phyloP scores from a whole-genome alignment of 2,888 invertebrate genomes.

The Caenorhabditis becei region DNA sequence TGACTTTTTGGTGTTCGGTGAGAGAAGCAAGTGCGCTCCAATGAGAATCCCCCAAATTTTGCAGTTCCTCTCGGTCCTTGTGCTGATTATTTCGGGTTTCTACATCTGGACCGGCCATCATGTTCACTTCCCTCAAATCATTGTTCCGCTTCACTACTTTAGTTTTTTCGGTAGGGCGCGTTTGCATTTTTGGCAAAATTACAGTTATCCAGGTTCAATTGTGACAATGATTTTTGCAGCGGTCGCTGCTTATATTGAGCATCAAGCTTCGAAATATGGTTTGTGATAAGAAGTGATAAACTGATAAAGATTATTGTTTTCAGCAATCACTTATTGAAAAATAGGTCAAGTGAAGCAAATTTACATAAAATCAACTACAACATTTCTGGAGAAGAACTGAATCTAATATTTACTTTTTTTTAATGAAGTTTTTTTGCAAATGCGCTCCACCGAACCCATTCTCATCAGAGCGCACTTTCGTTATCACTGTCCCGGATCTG shows the following conservation, averaged over 20 bases:
- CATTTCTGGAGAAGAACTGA: no score
- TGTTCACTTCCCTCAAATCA: background rate
- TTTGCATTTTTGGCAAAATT: background rate
- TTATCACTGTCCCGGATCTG: conserved; percentile 21
- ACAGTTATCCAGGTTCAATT: background rate
- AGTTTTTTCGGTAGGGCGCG: background rate
- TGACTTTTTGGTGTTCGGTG: background rate
- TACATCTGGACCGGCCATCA: conserved; percentile 5
- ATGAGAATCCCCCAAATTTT: background rate
- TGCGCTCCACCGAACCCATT: conserved; percentile 1
- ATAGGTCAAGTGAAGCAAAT: no score
- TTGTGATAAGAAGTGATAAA: no score
- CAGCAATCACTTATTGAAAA: no score
- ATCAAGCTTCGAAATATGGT: no score
- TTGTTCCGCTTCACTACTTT: background rate
- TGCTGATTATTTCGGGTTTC: background rate
- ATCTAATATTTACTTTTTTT: no score
- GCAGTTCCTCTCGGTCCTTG: background rate
- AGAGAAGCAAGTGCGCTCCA: conserved; percentile 8
- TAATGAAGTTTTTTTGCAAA: no score
- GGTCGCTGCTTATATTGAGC: background rate
- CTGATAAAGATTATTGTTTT: no score
- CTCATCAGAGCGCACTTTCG: conserved; percentile 14
- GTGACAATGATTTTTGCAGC: background rate
- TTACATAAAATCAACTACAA: no score